Percentiles rank a stretch among this genome's conserved stretches.
Evolutionary conservation across 2,888 invertebrate species (phyloP).

Genomic region (Mesoligia furuncula): DNA sequence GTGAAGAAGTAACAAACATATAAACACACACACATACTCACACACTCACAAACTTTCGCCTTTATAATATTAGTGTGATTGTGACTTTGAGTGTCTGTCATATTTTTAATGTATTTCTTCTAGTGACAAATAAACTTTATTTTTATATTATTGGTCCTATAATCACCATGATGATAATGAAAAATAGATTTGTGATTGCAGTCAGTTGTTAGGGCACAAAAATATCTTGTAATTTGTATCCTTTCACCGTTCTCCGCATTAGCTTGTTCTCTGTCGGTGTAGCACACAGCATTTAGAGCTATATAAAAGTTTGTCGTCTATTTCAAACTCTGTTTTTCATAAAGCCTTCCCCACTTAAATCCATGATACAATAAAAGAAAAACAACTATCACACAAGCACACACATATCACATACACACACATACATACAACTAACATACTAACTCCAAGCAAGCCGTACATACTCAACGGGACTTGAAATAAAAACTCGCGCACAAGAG

Average conservation of each 20-base stretch:
- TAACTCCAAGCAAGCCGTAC: conserved; percentile 46
- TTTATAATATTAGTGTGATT: too few species aligned
- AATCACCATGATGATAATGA: background rate
- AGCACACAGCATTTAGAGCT: too few species aligned
- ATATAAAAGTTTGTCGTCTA: background rate
- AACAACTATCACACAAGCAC: conserved; percentile 5
- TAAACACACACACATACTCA: too few species aligned
- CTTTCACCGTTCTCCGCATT: background rate
- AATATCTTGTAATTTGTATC: background rate
- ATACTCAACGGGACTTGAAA: conserved; percentile 59
- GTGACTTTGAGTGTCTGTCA: too few species aligned
- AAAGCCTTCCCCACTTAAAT: conserved; percentile 27
- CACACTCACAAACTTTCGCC: too few species aligned
- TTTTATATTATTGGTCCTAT: too few species aligned
- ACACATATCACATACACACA: conserved; percentile 9
- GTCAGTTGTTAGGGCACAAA: background rate
- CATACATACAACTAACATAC: conserved; percentile 29
- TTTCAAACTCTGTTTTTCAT: conserved; percentile 23
- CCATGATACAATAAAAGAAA: conserved; percentile 25
- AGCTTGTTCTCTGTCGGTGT: background rate
- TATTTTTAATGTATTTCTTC: too few species aligned
- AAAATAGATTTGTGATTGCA: background rate
- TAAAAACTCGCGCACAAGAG: conserved; percentile 59
- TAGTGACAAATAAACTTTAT: too few species aligned
- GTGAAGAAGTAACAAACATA: too few species aligned